Evolutionary conservation across 2,113 vertebrate species (phyloP).

Genomic region (Sebastes schlegelii): DNA sequence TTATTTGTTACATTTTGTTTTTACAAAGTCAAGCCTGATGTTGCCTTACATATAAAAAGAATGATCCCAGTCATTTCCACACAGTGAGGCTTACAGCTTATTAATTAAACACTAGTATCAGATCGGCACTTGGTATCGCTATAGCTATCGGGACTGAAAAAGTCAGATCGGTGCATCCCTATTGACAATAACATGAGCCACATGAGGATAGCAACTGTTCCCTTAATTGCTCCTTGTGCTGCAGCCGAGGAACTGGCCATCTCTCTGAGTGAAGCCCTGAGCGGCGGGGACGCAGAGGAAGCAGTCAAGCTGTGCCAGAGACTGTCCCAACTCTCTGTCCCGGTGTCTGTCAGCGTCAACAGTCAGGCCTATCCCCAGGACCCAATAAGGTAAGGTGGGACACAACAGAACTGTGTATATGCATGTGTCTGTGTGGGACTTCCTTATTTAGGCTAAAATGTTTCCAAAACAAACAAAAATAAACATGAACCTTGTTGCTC

Average conservation of each 20-base stretch:
- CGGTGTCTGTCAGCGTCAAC: slow-evolving; percentile 80
- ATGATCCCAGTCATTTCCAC: too few relatives aligned
- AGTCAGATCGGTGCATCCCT: too few relatives aligned
- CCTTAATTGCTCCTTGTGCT: slow-evolving; percentile 24
- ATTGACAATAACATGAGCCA: neutral
- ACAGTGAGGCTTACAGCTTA: too few relatives aligned
- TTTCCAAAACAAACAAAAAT: neutral
- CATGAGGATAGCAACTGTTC: neutral
- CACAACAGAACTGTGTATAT: neutral
- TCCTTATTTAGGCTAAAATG: neutral
- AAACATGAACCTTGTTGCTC: neutral
- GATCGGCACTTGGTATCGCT: too few relatives aligned
- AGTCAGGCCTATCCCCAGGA: slow-evolving; percentile 73
- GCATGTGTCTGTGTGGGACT: neutral
- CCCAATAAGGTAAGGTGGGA: slow-evolving; percentile 79
- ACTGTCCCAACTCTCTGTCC: slow-evolving; percentile 78
- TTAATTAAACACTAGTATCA: too few relatives aligned
- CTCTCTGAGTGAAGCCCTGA: slow-evolving; percentile 84
- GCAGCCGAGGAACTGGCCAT: slow-evolving; percentile 85
- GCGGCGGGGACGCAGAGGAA: slow-evolving; percentile 77
- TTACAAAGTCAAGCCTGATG: too few relatives aligned
- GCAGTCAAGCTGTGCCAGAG: slow-evolving; percentile 76
- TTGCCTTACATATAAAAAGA: too few relatives aligned
- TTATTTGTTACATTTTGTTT: too few relatives aligned
- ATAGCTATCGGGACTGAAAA: too few relatives aligned